These are phyloP conservation scores for Hydrotaea diabolus DNA, from an alignment of 2,888 invertebrate species.

Conservation along the genomic window DNA sequence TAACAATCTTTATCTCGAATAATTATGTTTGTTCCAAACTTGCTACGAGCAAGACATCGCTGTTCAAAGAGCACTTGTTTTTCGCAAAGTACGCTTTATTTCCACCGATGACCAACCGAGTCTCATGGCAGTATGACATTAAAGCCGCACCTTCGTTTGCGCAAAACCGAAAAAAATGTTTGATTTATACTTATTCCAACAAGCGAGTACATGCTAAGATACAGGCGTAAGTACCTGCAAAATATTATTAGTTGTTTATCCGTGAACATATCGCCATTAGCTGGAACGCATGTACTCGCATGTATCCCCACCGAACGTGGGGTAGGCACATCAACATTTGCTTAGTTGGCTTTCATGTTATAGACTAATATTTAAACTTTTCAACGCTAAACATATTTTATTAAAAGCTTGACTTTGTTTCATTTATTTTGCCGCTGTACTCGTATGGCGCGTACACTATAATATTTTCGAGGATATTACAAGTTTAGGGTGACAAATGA, in stretches of 20 bases:
- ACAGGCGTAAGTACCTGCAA: neutral
- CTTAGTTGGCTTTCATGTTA: slow-evolving; percentile 43
- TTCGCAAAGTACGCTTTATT: neutral
- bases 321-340: slow-evolving; percentile 26
- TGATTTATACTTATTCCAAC: neutral
- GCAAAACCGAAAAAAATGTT: neutral
- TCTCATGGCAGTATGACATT: slow-evolving; percentile 5
- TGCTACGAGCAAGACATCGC: neutral
- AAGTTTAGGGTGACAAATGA: neutral
- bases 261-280: slow-evolving; percentile 23
- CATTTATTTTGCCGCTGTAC: neutral
- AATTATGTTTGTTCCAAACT: neutral
- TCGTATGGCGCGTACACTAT: neutral
- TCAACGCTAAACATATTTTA: slow-evolving; percentile 40
- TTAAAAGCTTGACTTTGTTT: slow-evolving; percentile 26
- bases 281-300: slow-evolving; percentile 3
- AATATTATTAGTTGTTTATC: slow-evolving; percentile 23
- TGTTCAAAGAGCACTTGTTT: neutral
- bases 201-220: neutral
- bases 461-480: neutral
- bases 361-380: slow-evolving; percentile 49
- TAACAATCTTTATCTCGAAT: too few species aligned
- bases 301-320: neutral
- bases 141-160: slow-evolving; percentile 13
- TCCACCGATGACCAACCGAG: slow-evolving; percentile 4